Base-by-base conservation (phyloP, 2,888 invertebrate species). In the Drosophila falleni region DNA sequence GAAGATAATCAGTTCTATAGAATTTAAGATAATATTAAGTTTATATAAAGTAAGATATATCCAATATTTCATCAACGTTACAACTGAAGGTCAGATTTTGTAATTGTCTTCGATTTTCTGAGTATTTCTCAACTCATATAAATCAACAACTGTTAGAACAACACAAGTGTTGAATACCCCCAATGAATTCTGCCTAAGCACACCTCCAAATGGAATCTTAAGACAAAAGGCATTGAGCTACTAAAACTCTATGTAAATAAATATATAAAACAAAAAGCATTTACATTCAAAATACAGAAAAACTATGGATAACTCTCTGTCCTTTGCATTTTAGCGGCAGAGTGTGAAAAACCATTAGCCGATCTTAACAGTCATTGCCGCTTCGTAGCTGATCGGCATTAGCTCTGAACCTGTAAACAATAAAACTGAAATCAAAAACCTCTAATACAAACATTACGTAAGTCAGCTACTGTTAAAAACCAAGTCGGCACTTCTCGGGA, bases 301-400 rank as follows among this genome's bases (percentile, higher is more conserved):
- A 42, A 42, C 63, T 55, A 35, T 13, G 53, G 16, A 15, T 6
- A 35, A 35, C 51, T 56, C 51, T 56, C 33, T 19, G 66, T 19
- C 29, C 71, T 81, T 71, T 74, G 68, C 61, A 80, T 87, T 88
- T 87, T 87, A 88, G 83, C 86, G 83, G 80, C 78, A 70, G 56
- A 88, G 86, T 87, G 86, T 87, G 86, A 87, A 86, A 85, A 82
- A 13, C 66, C 73, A 87, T 87, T 84, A 85, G 67, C 23, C 55
- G 60, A 42, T 51, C 71, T 54, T 66, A 46, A 62, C 42, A 62
- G 54, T 56, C 44, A n/a, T 61, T 50, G 62, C 67, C 75, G 74
- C 53, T 23, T 39, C 53, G 16, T 8, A 15, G 37, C 46, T 16
- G 47, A 26, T 44, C 19, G 15, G 41, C 55, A 50, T 39, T 37